Base-by-base conservation (phyloP, 2,888 invertebrate genomes). In the Xanthia togata region DNA sequence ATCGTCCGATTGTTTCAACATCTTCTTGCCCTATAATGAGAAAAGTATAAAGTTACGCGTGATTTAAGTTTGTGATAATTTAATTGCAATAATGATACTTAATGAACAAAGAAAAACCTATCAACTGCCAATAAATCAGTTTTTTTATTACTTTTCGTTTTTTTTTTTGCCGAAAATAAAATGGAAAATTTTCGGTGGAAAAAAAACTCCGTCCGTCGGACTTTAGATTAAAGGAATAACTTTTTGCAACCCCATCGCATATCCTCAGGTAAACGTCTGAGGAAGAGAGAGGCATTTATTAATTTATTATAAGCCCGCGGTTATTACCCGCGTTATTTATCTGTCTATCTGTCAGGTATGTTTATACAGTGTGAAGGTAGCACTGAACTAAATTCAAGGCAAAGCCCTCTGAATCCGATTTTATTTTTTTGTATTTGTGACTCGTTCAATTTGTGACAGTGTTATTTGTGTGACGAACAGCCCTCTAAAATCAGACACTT, bases 51-150 rank as follows among this genome's bases (percentile, higher is more conserved):
- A 55, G 12, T 2, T 55, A 12, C 11, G n/a, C 12, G n/a, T 55
- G 53, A 55, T 55, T n/a, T 55, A 53, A 23, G 53, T 50, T 20
- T 50, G 20, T 38, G 38, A 38, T 38, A 38, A 38, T 38, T 3
- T 31, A 2, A 31, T 31, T 50, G 20, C 50, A 6, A 8, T 20
- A 50, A 20, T 50, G 50, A 53, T 53, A n/a, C n/a, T n/a, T n/a
- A 53, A 53, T 55, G 11, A 23, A n/a, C n/a, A 11, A 4, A 55
- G 4, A n/a, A 12, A 55, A 55, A 55, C 12, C 12, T n/a, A n/a
- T n/a, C n/a, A 2, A n/a, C 4, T 12, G 0, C 4, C 12, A 55
- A 55, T 14, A 26, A 26, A 20, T 2, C 2, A 26, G 0, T 26
- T 14, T 12, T 55, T 12, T 3, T n/a, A n/a, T n/a, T n/a, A n/a